Evolutionary conservation across 1,140 invertebrate species (phyloP), one percentile per base, ranked within the genome.

Genomic region (Steinernema feltiae): DNA sequence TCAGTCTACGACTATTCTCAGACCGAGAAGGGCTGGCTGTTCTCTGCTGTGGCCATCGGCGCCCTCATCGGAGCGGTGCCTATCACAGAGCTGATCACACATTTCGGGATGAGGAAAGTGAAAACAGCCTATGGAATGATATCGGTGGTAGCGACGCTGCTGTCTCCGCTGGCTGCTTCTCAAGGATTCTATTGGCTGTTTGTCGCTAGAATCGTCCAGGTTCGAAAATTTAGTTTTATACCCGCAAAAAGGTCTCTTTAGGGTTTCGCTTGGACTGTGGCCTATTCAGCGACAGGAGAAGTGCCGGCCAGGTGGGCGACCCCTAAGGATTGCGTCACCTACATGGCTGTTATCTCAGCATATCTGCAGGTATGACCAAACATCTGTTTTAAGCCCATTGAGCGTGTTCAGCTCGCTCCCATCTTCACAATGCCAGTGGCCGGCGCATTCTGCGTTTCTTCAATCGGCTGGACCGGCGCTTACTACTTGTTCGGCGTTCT

Each of bases 341-440:
- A 74, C 63, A 77, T 84, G 32, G 82, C 83, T 24, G 69, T 86
- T 27, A 35, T 84, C 0, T 81, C 78, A 0, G 73, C 76, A n/a
- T 76, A 83, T 53, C 70, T 85, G 72, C 83, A 83, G 76, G 81
- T 82, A n/a, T 17, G 29, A n/a, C n/a, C n/a, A n/a, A n/a, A n/a
- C n/a, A n/a, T n/a, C n/a, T n/a, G n/a, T n/a, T n/a, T n/a, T 75
- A n/a, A n/a, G n/a, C n/a, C n/a, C n/a, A n/a, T n/a, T n/a, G n/a
- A n/a, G 7, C 35, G 35, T 41, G 7, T 41, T 41, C 24, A 63
- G 53, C 24, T 63, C 15, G 12, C 53, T 27, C 53, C 53, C 24
- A 63, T 63, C 7, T 27, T 63, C 24, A 63, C 53, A n/a, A 63
- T 63, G 53, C 53, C 53, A 3, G 53, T 63, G 24, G 53, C 53